phyloP scores from a whole-genome alignment of 1,140 invertebrate genomes.

The Drosophila carrolli region DNA sequence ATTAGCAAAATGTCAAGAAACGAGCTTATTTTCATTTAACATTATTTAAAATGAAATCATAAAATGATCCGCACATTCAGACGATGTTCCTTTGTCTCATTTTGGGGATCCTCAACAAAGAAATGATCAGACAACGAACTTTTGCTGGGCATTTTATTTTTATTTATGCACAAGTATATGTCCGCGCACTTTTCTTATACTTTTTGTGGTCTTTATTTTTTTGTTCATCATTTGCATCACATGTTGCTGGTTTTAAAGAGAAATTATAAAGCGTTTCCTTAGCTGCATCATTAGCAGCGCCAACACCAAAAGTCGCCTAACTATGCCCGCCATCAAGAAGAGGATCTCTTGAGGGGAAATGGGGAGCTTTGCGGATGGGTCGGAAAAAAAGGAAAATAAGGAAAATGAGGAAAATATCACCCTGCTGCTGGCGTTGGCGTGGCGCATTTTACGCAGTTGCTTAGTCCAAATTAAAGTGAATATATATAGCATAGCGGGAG shows the following conservation, averaged over 20 bases:
- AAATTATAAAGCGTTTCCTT: constrained; percentile 84
- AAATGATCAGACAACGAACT: constrained; percentile 71
- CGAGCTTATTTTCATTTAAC: constrained; percentile 74
- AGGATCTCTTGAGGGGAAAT: not conserved
- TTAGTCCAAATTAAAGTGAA: constrained; percentile 74
- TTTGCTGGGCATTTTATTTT: constrained; percentile 60
- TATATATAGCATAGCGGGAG: constrained; percentile 43
- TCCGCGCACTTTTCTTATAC: constrained; percentile 18
- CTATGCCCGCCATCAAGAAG: constrained; percentile 44
- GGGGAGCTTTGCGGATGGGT: not conserved
- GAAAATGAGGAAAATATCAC: constrained; percentile 22
- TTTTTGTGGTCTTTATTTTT: constrained; percentile 44
- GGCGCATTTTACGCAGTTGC: constrained; percentile 75
- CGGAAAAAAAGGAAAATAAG: not conserved
- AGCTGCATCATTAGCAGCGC: constrained; percentile 83
- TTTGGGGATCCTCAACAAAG: constrained; percentile 51
- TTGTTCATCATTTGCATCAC: constrained; percentile 55
- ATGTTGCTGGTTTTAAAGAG: constrained; percentile 77
- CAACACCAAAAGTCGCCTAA: constrained; percentile 82
- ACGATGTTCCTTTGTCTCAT: constrained; percentile 39
- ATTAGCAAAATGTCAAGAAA: constrained; percentile 76
- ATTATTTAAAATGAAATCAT: constrained; percentile 78
- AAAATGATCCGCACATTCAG: constrained; percentile 40
- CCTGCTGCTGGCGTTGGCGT: constrained; percentile 67
- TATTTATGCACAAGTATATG: constrained; percentile 12